phyloP scores from a whole-genome alignment of 2,113 vertebrate genomes.

The Prunella himalayana region DNA sequence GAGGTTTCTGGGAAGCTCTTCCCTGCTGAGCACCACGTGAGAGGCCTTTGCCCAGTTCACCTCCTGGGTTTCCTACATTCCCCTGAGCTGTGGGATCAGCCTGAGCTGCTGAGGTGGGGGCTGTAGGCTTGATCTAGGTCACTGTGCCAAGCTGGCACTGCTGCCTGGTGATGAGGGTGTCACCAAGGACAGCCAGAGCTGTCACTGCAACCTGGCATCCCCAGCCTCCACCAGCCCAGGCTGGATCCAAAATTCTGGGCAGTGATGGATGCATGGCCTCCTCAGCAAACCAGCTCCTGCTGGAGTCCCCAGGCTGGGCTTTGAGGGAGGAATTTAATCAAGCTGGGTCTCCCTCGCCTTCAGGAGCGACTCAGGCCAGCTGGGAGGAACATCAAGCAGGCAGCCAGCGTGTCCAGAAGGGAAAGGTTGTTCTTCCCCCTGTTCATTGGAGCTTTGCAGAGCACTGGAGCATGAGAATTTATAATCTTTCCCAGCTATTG shows the following conservation, averaged over 20 bases:
- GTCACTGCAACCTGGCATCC: not conserved
- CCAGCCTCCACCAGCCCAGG: not conserved
- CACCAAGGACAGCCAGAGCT: not conserved
- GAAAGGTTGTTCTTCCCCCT: not conserved
- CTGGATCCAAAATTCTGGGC: not conserved
- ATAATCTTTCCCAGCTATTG: not conserved
- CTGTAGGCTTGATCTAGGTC: not conserved
- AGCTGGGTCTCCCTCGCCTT: not conserved
- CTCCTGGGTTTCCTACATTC: accelerated
- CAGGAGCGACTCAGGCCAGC: not conserved
- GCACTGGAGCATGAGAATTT: not conserved
- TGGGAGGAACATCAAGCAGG: not conserved
- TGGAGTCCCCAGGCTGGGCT: not conserved
- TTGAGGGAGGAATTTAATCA: not conserved
- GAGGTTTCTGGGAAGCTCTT: not conserved
- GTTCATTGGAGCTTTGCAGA: not conserved
- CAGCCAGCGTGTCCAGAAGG: not conserved
- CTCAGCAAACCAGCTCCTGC: not conserved
- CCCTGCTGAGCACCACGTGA: not conserved
- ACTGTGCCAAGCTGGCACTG: not conserved
- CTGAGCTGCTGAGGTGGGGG: not conserved
- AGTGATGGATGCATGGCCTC: not conserved
- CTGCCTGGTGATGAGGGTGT: not conserved
- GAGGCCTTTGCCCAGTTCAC: not conserved
- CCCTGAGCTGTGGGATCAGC: not conserved